Evolutionary conservation across 2,888 invertebrate genomes (phyloP), one percentile per base, ranked within the genome.

Genomic region (Clitarchus hookeri): DNA sequence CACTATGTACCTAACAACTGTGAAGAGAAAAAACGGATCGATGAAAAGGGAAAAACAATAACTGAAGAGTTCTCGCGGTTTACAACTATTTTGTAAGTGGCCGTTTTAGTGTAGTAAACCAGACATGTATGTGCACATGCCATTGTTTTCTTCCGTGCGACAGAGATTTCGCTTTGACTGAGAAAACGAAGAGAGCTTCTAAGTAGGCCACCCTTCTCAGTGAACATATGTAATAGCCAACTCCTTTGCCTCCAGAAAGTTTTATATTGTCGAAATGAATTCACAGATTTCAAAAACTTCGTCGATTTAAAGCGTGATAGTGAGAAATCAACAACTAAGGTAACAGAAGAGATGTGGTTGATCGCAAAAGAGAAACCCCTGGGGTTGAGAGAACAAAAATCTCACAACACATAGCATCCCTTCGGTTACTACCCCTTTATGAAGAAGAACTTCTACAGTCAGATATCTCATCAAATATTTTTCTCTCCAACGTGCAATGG

Each of bases 71-170:
- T 78, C 78, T 78, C n/a, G 26, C 78, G 11, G 16, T 8, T 78
- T 78, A 78, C 78, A 78, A 78, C 78, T 78, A 78, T 8, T 78
- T 78, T 78, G 78, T 23, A 78, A 78, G 78, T 78, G 78, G 78
- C 11, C 13, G 6, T 19, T 78, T 78, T 23, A 78, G 78, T 78
- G 78, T 16, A 78, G 78, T 78, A 78, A 11, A 78, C 78, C 78
- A 78, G 13, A 78, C 11, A 6, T 78, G 11, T 26, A 6, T 78
- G 11, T 23, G 9, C 26, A 23, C n/a, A 78, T 11, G 78, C 25
- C 78, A 19, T 23, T 16, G 78, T 19, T 78, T 78, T 26, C 78
- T 78, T 26, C 4, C 26, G 16, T 78, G 78, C 26, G 6, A 78
- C 78, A 78, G 78, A 26, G 78, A 78, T 26, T 19, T 78, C 1